Percentiles rank a stretch among this genome's conserved stretches.
Conservation (phyloP, 2,888 invertebrate genomes). For the Sarcophaga variegata region DNA sequence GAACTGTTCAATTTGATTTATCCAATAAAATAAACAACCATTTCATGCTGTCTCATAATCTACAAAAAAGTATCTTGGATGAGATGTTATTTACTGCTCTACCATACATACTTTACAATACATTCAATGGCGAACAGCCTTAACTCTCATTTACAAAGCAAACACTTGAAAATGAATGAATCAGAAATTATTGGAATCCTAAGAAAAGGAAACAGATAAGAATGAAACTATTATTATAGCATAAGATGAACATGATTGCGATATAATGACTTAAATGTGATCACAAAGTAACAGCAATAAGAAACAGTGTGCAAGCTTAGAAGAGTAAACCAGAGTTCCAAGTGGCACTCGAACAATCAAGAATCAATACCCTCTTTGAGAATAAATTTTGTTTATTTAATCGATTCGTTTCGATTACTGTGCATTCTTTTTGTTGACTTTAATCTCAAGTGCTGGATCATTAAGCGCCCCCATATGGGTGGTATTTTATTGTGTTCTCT, state of each 20-base stretch:
- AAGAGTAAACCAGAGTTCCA: constrained; percentile 31
- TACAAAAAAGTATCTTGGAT: not conserved
- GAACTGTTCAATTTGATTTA: too few relatives aligned
- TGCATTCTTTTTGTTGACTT: constrained; percentile 49
- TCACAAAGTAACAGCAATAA: not conserved
- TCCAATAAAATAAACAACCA: too few relatives aligned
- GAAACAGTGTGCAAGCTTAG: constrained; percentile 35
- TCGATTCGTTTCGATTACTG: constrained; percentile 58
- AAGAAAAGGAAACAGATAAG: too few relatives aligned
- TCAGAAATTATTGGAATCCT: not conserved
- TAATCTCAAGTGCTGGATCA: constrained; percentile 43
- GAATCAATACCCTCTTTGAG: constrained; percentile 32
- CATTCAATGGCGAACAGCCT: not conserved
- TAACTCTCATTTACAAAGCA: constrained; percentile 78
- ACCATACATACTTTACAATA: too few relatives aligned
- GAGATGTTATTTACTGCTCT: not conserved
- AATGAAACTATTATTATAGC: too few relatives aligned
- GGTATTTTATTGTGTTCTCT: constrained; percentile 9
- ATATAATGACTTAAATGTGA: not conserved
- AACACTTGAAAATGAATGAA: constrained; percentile 70
- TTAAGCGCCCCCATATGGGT: constrained; percentile 61
- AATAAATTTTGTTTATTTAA: constrained; percentile 56
- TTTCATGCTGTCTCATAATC: not conserved
- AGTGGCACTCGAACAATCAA: constrained; percentile 60
- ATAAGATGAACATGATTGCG: not conserved